Base-by-base conservation (phyloP, 2,113 vertebrate genomes). In the Leucosticte australis region DNA sequence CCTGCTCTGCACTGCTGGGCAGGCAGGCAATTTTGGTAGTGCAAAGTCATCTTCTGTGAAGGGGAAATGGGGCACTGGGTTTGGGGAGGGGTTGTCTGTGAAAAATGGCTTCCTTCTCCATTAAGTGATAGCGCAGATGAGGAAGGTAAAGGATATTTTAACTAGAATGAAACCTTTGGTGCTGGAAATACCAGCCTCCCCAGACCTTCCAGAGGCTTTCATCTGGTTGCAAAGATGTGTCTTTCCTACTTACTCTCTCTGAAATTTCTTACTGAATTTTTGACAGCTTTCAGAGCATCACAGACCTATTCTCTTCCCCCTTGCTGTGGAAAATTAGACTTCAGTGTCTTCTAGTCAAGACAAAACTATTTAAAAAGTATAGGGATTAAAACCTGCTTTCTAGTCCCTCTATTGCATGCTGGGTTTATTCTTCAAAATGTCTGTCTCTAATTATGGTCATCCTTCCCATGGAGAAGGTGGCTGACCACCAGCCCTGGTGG, bases 401-500 rank as follows among this genome's bases (percentile, higher is more conserved):
- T 70, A 28, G 42, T 52, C 0, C 0, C 9, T 41, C 21, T 65
- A 56, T 49, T 1, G 1, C 8, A 20, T 67, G 2, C 28, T 67
- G 17, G 23, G 42, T 81, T 89, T 81, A 28, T 26, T 17, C 11
- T 70, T 78, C 41, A n/a, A 31, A 67, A 70, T 33, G 1, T 24
- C 55, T 65, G 3, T 49, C 11, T 67, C 11, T 35, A 13, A 17
- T 26, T 60, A 9, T 31, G 30, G 13, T 55, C 11, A 9, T 59
- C 23, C 56, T 87, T 67, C 20, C 56, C 3, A 4, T 10, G 30
- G 35, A 64, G 73, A 53, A 60, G 62, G 71, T 24, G 44, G 10
- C 33, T 0, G 0, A 15, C 23, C 4, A 6, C 60, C 1, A 10
- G 41, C 31, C 42, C 41, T 2, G 3, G 16, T 9, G 15, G 82